Base-by-base conservation (phyloP, 2,113 vertebrate genomes). In the Ammodytes marinus region DNA sequence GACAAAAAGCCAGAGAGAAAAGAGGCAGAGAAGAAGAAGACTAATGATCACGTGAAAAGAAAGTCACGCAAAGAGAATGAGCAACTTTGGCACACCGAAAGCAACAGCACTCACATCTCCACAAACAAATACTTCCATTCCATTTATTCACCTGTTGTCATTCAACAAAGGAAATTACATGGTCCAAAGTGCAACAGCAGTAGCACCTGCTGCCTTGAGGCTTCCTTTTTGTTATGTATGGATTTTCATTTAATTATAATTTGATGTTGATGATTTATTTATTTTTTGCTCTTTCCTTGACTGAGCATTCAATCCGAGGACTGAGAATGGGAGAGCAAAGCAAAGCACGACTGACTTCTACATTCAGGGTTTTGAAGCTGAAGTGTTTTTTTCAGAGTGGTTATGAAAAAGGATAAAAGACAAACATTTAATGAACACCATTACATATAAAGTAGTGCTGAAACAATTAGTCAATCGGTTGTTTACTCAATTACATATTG, bases 31-130 rank as follows among this genome's bases (percentile, higher is more conserved):
- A 61, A 83, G 79, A 82, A 77, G 79, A 82, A 77, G 64, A 87
- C 74, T 59, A 74, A 80, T 86, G 80, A 84, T 71, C 79, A 79
- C 81, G 89, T 46, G 82, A 87, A 84, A 86, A 91, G 54, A 86
- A 86, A 90, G 77, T 79, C 69, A 86, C 83, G 88, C 57, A 74
- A 45, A 79, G 54, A 63, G 43, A 72, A 55, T 74, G 59, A 67
- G 11, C 7, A 6, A 80, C 66, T 75, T 57, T 60, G 69, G 47
- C 64, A 89, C 86, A 91, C 13, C 83, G 68, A 85, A 87, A 90
- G 83, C 75, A 78, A 69, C 55, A 85, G 40, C 47, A 45, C 78
- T 64, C 59, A 70, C 3, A 7, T 45, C 58, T 0, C 7, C 49
- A 70, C 40, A 59, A 27, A 53, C 68, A 35, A 45, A 67, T 13